Percentiles rank a stretch among this genome's conserved stretches.
These are phyloP conservation scores for Microtus oregoni DNA, from an alignment of 2,113 vertebrate species.

Conservation along the genomic window DNA sequence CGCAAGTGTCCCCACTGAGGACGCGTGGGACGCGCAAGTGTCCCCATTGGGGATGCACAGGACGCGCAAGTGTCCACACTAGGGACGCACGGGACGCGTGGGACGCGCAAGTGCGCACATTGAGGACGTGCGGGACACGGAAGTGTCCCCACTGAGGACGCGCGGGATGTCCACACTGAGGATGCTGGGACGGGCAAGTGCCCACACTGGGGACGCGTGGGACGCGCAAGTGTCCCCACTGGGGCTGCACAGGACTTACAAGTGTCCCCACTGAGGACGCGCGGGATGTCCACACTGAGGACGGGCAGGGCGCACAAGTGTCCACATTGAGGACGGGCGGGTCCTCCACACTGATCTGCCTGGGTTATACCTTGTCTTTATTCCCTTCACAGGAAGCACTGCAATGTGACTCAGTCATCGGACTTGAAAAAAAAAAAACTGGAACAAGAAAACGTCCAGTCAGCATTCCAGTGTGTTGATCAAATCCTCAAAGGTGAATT, in stretches of 20 bases:
- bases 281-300: neutral
- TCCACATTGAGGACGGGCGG: no score
- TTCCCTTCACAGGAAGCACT: slow-evolving; percentile 69
- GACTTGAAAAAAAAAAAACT: slow-evolving; percentile 69
- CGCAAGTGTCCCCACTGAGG: neutral
- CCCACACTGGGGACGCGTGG: accelerated
- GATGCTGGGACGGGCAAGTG: no score
- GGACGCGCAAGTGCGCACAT: neutral
- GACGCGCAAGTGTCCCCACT: no score
- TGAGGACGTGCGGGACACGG: neutral
- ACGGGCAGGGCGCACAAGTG: no score
- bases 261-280: no score
- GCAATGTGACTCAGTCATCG: slow-evolving; percentile 72
- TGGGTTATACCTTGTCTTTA: neutral
- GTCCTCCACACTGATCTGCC: neutral
- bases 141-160: no score
- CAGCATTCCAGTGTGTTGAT: slow-evolving; percentile 77
- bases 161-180: no score
- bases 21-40: no score
- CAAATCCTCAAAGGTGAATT: slow-evolving; percentile 71
- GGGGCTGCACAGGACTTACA: no score
- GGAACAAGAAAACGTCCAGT: slow-evolving; percentile 73
- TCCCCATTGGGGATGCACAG: no score
- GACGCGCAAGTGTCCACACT: no score
- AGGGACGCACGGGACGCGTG: neutral